A percentile compares a stretch with the other conserved stretches of the same genome.
phyloP scores from a whole-genome alignment of 2,888 invertebrate species.

The Cyaniris semiargus region DNA sequence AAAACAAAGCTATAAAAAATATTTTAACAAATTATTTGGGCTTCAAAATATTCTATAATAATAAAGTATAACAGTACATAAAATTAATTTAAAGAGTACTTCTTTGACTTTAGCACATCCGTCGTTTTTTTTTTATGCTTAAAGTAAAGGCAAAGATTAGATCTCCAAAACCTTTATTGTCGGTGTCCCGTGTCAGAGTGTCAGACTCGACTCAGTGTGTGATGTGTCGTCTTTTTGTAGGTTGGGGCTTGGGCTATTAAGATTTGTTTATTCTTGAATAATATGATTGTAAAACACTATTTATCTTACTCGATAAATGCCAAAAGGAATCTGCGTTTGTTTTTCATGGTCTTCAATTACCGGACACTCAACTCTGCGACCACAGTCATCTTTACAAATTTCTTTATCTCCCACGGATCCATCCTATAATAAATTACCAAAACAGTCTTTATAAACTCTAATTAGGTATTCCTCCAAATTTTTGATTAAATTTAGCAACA shows the following conservation, averaged over 20 bases:
- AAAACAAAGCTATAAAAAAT: background rate
- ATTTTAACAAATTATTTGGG: background rate
- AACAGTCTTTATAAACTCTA: too few species aligned
- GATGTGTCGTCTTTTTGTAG: too few species aligned
- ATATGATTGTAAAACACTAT: background rate
- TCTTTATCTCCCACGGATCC: slow-evolving; percentile 55
- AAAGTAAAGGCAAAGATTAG: background rate
- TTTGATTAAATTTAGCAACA: too few species aligned
- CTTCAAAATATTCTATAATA: background rate
- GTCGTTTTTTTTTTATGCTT: background rate
- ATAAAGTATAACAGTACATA: background rate
- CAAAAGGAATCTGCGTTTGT: background rate
- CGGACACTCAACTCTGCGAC: slow-evolving; percentile 54
- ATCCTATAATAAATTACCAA: slow-evolving; percentile 51
- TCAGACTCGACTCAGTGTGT: too few species aligned
- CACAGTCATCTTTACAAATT: slow-evolving; percentile 58
- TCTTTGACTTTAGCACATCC: background rate
- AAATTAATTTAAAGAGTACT: background rate
- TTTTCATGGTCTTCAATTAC: slow-evolving; percentile 35
- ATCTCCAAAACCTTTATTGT: too few species aligned
- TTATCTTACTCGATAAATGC: background rate
- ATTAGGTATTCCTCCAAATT: too few species aligned
- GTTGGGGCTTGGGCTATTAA: too few species aligned
- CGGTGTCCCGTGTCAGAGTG: too few species aligned
- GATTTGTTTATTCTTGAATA: too few species aligned